Evolutionary conservation across 2,113 vertebrate species (phyloP).

Genomic region (Cairina moschata): DNA sequence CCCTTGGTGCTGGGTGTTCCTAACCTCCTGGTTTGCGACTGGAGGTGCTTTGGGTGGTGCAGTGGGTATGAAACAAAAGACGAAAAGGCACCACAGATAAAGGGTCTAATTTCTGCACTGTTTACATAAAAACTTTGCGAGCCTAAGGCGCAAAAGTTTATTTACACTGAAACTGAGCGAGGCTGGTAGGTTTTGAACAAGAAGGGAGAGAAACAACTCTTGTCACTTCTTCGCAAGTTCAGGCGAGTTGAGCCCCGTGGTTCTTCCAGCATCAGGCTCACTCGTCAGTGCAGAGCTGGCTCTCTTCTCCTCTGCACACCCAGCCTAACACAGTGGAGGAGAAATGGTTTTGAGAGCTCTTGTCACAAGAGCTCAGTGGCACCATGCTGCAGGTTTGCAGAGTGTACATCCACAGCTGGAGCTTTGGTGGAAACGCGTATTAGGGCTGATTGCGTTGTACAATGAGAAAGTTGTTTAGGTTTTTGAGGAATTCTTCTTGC

Average conservation of each 20-base stretch:
- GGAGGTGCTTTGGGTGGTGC: not conserved
- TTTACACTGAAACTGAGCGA: not conserved
- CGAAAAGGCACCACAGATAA: not conserved
- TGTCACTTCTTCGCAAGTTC: not conserved
- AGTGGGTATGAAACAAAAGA: not conserved
- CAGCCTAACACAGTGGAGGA: fast-evolving
- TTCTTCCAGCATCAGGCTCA: not conserved
- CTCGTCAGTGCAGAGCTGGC: not conserved
- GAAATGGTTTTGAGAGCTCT: not conserved
- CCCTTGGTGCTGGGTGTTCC: not conserved
- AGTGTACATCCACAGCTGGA: not conserved
- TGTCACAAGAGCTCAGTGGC: not conserved
- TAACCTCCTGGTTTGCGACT: not conserved
- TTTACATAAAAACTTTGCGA: not conserved
- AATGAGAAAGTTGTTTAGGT: not conserved
- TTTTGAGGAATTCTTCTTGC: not conserved
- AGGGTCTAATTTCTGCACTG: not conserved
- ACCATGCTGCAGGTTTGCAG: not conserved
- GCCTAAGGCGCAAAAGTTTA: not conserved
- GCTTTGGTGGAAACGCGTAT: not conserved
- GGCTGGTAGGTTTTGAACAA: not conserved
- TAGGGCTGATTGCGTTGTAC: not conserved
- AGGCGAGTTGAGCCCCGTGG: not conserved
- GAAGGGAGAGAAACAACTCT: not conserved
- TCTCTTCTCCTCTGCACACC: not conserved